Conservation (phyloP, 1,140 invertebrate species). For the Orchestia grillus region DNA sequence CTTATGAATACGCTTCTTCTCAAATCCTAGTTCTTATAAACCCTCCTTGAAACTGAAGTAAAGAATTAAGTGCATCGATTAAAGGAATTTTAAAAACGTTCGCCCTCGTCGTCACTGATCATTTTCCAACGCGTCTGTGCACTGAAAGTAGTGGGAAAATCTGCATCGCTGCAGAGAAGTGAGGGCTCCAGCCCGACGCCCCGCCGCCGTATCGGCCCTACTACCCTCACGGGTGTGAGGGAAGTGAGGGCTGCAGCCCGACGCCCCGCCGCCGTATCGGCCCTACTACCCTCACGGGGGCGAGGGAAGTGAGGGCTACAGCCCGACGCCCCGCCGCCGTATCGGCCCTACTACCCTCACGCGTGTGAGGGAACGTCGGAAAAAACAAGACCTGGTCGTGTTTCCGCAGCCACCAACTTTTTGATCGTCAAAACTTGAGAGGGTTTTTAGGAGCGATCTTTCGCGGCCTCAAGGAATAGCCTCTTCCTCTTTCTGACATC, state of each 20-base stretch:
- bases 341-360: not conserved
- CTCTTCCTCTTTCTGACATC: slow-evolving; percentile 36
- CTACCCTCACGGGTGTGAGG: not conserved
- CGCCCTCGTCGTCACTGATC: too few relatives aligned
- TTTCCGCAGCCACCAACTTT: slow-evolving; percentile 50
- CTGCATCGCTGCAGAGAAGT: too few relatives aligned
- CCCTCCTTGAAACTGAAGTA: too few relatives aligned
- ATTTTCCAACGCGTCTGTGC: too few relatives aligned
- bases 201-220: not conserved
- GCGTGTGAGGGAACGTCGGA: not conserved
- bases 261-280: not conserved
- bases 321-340: not conserved
- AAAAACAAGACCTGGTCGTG: slow-evolving; percentile 30
- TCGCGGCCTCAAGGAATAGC: slow-evolving; percentile 20
- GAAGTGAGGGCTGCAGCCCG: not conserved
- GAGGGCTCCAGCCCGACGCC: not conserved
- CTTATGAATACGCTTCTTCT: too few relatives aligned
- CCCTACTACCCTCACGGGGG: not conserved
- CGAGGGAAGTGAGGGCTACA: not conserved
- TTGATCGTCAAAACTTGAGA: slow-evolving; percentile 56
- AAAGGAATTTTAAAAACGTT: too few relatives aligned
- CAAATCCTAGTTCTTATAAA: too few relatives aligned
- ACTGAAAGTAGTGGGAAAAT: too few relatives aligned
- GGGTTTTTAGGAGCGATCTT: slow-evolving; percentile 53
- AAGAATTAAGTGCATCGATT: too few relatives aligned